Evolutionary conservation across 2,113 vertebrate genomes (phyloP), one percentile per base, ranked within the genome.

Genomic region (Chroicocephalus ridibundus): DNA sequence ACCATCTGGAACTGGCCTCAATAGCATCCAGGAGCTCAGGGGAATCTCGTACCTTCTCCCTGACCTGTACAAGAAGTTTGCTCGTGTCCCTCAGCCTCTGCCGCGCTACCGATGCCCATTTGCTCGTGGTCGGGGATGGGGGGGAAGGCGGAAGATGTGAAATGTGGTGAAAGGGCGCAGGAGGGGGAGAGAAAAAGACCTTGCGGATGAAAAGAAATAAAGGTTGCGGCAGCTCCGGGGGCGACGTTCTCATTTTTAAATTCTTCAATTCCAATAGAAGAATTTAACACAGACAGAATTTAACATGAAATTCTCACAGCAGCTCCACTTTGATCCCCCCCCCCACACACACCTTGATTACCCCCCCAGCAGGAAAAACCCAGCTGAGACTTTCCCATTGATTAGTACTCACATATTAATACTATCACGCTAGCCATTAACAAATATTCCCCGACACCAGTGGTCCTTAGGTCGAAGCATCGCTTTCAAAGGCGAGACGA

Each of bases 91-190:
- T 24, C 46, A 40, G 38, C 29, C 3, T 24, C 46, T 46, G 38
- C 29, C 3, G 1, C 13, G 0, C 2, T 8, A 2, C 12, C 3
- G 7, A 1, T 7, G 15, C 18, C 62, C 6, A 0, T 55, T 25
- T 40, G 54, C 34, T 29, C 15, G 3, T 2, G 62, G 44, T 18
- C 22, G 42, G 66, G 31, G 49, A 11, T 1, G 19, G 15, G 17
- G 5, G 27, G 9, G 11, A 27, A n/a, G 29, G 17, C 10, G 52
- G 40, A 77, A 65, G 11, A 21, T 3, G 5, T 5, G 49, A 27
- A 72, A 58, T 3, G 10, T 11, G 15, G 6, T 10, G 32, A 38
- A 58, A 62, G 3, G 25, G 13, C 25, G 19, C 9, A 20, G 26
- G 61, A 27, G 9, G 1, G 31, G 72, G 32, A n/a, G 10, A 46